Conservation (phyloP, 2,113 vertebrate genomes). For the Ondatra zibethicus region DNA sequence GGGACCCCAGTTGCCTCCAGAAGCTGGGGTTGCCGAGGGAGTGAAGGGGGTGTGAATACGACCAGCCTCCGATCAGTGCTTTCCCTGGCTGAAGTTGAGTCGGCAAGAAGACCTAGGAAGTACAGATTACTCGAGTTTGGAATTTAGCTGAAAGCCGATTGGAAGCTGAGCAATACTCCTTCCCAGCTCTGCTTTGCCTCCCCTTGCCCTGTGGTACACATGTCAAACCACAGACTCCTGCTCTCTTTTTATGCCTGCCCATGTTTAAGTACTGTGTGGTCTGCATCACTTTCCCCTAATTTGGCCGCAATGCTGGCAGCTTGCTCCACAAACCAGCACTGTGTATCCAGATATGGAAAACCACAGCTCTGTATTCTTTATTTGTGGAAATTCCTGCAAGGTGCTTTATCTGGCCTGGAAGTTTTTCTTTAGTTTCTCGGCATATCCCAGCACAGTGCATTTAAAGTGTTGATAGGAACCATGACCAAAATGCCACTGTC, state of each 20-base stretch:
- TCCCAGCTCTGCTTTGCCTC: fast-evolving
- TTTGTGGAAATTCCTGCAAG: neutral
- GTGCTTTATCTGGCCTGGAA: fast-evolving
- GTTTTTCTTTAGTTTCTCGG: neutral
- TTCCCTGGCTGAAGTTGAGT: neutral
- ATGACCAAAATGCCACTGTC: no score
- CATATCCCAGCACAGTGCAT: neutral
- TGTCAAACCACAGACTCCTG: neutral
- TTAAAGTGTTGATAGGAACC: neutral
- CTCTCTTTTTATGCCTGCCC: neutral
- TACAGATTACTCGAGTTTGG: neutral
- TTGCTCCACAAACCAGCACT: neutral
- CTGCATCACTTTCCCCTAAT: fast-evolving
- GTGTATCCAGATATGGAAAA: neutral
- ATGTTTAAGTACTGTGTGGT: neutral
- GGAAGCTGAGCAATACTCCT: neutral
- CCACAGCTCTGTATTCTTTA: no score
- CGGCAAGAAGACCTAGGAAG: neutral
- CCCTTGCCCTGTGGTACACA: neutral
- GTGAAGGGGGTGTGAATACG: no score
- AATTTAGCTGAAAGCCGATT: neutral
- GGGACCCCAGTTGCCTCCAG: neutral
- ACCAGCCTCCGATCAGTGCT: no score
- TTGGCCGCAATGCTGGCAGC: fast-evolving
- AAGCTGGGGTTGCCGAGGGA: neutral